These are phyloP conservation scores for Stenurella melanura DNA, from an alignment of 2,888 invertebrate genomes.

Conservation along the genomic window DNA sequence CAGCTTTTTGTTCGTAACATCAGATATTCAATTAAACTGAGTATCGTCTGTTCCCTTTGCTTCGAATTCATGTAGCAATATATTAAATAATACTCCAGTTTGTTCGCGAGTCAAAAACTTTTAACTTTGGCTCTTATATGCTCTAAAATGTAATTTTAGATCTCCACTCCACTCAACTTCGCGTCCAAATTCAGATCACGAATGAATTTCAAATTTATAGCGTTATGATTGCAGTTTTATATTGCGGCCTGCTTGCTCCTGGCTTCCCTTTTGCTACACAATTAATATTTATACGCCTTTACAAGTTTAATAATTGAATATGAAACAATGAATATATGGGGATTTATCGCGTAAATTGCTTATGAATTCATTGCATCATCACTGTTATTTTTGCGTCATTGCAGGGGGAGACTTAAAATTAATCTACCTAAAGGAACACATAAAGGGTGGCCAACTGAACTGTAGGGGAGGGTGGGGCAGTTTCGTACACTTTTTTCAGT, in stretches of 20 bases:
- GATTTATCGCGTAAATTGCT: slow-evolving; percentile 13
- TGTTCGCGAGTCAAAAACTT: slow-evolving; percentile 28
- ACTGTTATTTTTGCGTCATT: background rate
- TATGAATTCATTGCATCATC: background rate
- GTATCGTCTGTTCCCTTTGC: slow-evolving; percentile 12
- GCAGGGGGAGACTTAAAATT: background rate
- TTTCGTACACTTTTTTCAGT: too few relatives aligned
- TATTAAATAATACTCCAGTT: slow-evolving; percentile 34
- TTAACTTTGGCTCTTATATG: slow-evolving; percentile 33
- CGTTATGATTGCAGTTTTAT: slow-evolving; percentile 41
- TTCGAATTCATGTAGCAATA: slow-evolving; percentile 20
- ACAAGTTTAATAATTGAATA: slow-evolving; percentile 9
- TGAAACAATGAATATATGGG: background rate
- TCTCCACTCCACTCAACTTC: slow-evolving; percentile 25
- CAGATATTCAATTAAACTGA: slow-evolving; percentile 22
- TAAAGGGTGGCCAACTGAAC: background rate
- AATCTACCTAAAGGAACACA: background rate
- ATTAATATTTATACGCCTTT: slow-evolving; percentile 32
- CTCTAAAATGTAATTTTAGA: slow-evolving; percentile 38
- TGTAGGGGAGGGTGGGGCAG: too few relatives aligned
- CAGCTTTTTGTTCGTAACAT: slow-evolving; percentile 19
- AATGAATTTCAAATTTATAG: slow-evolving; percentile 42
- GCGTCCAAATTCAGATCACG: slow-evolving; percentile 40
- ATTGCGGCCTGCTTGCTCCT: slow-evolving; percentile 15
- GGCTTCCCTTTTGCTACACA: slow-evolving; percentile 9